These are phyloP conservation scores for Lithophane ornitopus DNA, from an alignment of 2,888 invertebrate species.

Conservation along the genomic window DNA sequence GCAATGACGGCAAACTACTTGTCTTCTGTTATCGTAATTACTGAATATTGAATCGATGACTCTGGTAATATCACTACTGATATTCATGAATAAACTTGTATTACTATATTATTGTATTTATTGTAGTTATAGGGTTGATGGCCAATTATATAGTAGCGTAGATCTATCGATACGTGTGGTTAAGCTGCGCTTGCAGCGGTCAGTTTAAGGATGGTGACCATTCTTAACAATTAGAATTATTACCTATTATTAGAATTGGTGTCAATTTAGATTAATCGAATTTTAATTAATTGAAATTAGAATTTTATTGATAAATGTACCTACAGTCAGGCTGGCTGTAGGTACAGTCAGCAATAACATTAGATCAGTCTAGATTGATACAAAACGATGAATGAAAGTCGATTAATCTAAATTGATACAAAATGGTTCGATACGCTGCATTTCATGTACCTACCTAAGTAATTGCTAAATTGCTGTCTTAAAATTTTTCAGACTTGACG, in stretches of 20 bases:
- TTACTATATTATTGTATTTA: no score
- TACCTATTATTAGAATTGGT: no score
- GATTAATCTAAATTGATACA: not conserved
- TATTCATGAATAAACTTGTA: not conserved
- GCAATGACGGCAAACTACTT: slow-evolving; percentile 20
- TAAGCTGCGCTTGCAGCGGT: not conserved
- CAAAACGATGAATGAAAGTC: no score
- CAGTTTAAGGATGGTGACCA: not conserved
- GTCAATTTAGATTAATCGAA: no score
- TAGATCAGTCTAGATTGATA: no score
- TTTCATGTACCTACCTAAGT: not conserved
- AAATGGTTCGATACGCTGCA: not conserved
- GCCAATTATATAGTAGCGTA: not conserved
- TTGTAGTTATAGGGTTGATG: not conserved
- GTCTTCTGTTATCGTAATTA: slow-evolving; percentile 19
- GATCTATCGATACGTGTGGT: not conserved
- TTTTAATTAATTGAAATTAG: no score
- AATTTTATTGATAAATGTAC: no score
- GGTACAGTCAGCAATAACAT: not conserved
- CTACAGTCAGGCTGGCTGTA: no score
- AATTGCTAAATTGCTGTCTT: no score
- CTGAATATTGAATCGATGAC: slow-evolving; percentile 11
- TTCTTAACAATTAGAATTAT: no score
- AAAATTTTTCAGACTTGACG: no score
- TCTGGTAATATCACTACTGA: not conserved